These are phyloP conservation scores for Fregetta grallaria DNA, from an alignment of 2,113 vertebrate genomes.

Conservation along the genomic window DNA sequence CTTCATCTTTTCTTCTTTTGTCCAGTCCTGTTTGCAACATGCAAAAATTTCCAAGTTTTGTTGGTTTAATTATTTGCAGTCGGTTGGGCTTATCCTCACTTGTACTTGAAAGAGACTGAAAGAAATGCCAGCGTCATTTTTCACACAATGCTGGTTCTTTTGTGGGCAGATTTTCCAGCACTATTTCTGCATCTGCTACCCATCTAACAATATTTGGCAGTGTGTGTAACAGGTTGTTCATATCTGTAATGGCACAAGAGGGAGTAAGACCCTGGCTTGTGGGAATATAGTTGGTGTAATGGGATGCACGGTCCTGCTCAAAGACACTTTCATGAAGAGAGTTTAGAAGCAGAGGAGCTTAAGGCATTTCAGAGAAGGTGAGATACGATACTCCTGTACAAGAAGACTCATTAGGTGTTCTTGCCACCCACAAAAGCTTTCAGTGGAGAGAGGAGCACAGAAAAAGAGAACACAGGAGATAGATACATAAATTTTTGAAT, in stretches of 20 bases:
- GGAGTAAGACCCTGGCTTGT: not conserved
- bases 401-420: not conserved
- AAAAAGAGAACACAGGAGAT: not conserved
- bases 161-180: not conserved
- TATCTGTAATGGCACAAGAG: not conserved
- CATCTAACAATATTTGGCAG: not conserved
- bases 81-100: not conserved
- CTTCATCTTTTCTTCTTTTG: not conserved
- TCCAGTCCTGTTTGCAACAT: not conserved
- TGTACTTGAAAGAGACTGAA: not conserved
- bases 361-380: not conserved
- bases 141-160: not conserved
- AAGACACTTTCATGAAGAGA: not conserved
- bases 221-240: not conserved
- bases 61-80: slow-evolving; percentile 17
- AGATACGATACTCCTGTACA: not conserved
- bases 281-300: not conserved
- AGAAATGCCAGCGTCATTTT: not conserved
- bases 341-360: not conserved
- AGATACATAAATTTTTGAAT: not conserved
- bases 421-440: not conserved
- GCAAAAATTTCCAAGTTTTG: not conserved
- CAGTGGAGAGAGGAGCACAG: not conserved
- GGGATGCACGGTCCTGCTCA: not conserved
- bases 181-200: slow-evolving; percentile 7